A percentile compares a stretch with the other conserved stretches of the same genome.
phyloP scores from a whole-genome alignment of 2,797 vertebrate genomes.

The Notolepis coatsorum region DNA sequence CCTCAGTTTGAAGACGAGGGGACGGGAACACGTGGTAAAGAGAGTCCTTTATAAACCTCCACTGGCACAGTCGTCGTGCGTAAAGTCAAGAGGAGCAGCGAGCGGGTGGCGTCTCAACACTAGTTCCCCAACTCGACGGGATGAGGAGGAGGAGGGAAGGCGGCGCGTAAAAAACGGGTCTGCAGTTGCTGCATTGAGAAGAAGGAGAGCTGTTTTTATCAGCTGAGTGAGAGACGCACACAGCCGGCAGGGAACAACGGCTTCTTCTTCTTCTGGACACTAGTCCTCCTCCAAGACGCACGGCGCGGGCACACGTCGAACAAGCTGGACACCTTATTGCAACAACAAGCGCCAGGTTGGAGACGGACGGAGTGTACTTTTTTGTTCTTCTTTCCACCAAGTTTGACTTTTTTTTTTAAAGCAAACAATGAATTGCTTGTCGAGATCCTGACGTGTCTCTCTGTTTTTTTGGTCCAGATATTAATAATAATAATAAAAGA shows the following conservation, averaged over 20 bases:
- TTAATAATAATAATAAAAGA: constrained; percentile 13
- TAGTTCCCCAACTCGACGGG: constrained; percentile 61
- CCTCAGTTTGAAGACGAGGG: constrained; percentile 75
- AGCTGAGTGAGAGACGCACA: too few species aligned
- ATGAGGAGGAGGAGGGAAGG: constrained; percentile 63
- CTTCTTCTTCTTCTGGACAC: neutral
- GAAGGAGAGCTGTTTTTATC: constrained; percentile 20
- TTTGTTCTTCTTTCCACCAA: neutral
- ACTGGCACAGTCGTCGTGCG: constrained; percentile 82
- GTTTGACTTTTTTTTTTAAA: neutral
- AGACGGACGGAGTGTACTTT: neutral
- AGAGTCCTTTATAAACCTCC: constrained; percentile 81
- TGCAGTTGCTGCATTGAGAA: constrained; percentile 27
- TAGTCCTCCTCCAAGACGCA: neutral
- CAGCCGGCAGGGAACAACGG: too few species aligned
- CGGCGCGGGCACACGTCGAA: neutral
- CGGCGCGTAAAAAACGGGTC: constrained; percentile 54
- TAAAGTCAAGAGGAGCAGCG: constrained; percentile 52
- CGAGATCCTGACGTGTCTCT: neutral
- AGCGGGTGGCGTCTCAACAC: too few species aligned
- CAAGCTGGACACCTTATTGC: neutral
- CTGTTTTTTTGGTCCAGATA: too few species aligned
- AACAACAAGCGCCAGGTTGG: neutral
- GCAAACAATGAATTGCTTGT: constrained; percentile 20
- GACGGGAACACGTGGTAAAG: constrained; percentile 83